Evolutionary conservation across 2,113 vertebrate species (phyloP), one percentile per base, ranked within the genome.

Genomic region (Nesoenas mayeri): DNA sequence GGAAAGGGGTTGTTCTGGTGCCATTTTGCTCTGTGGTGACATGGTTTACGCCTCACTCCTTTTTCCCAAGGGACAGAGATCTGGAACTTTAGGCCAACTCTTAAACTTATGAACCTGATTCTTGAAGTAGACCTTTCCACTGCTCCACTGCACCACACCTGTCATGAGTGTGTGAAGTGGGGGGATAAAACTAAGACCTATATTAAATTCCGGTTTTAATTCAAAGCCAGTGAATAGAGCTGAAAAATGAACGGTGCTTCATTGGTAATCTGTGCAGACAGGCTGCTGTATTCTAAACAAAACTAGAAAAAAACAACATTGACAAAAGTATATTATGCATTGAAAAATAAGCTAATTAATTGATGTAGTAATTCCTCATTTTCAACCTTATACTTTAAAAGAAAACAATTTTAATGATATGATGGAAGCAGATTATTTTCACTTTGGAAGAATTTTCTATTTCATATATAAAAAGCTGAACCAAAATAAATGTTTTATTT

Each of bases 281-380:
- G 19, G 10, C 47, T 26, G 28, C 36, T 44, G 16, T 38, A 24
- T 58, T 83, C 40, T 32, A 82, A 34, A 71, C 11, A 58, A 67
- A 91, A 51, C 12, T 22, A 44, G 7, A 9, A 47, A 93, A 80
- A 72, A 17, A 1, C 0, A 5, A 29, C 2, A 1, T 1, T 73
- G 24, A 64, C 8, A 66, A 88, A 91, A 44, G 2, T 11, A 15
- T 11, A 25, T 21, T 73, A 56, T n/a, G 53, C 0, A 42, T 1
- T 79, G 42, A 67, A 88, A 75, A 75, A 50, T 6, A 38, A 18
- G 58, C 3, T 54, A 57, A 66, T 71, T 65, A 74, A 72, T 10
- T 79, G 25, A 51, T 1, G 2, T 9, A 79, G 2, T 24, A 72
- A 72, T 42, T 25, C 4, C 20, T 90, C 6, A 17, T 67, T 88